Conservation (phyloP, 2,797 vertebrate species). For the Trachops cirrhosus region DNA sequence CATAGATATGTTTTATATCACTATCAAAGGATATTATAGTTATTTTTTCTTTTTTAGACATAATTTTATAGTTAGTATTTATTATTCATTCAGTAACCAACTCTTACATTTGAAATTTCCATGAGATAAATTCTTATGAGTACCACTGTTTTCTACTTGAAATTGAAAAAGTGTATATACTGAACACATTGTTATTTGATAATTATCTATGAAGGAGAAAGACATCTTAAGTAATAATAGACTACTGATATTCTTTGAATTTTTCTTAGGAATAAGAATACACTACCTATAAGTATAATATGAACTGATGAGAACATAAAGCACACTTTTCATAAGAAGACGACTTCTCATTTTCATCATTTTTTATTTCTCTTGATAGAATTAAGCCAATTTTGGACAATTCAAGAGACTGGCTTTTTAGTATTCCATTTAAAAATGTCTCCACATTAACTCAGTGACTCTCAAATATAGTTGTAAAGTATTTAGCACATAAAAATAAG, state of each 20-base stretch:
- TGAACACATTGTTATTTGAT: background rate
- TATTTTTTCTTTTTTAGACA: background rate
- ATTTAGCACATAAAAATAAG: background rate
- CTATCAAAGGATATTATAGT: background rate
- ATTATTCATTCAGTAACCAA: background rate
- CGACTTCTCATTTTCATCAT: background rate
- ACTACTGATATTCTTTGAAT: background rate
- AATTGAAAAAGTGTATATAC: background rate
- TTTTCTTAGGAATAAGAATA: background rate
- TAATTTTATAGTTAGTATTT: background rate
- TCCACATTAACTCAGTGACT: background rate
- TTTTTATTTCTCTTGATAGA: constrained; percentile 31
- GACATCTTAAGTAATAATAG: background rate
- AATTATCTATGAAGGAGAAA: background rate
- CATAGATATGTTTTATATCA: background rate
- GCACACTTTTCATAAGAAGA: background rate
- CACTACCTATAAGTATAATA: background rate
- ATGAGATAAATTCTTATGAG: background rate
- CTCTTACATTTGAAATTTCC: background rate
- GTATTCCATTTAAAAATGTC: background rate
- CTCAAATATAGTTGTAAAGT: background rate
- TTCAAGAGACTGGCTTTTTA: background rate
- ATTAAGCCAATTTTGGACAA: background rate
- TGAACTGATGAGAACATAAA: background rate
- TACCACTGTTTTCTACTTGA: background rate